phyloP scores from a whole-genome alignment of 1,140 invertebrate species.

The Gerris buenoi region DNA sequence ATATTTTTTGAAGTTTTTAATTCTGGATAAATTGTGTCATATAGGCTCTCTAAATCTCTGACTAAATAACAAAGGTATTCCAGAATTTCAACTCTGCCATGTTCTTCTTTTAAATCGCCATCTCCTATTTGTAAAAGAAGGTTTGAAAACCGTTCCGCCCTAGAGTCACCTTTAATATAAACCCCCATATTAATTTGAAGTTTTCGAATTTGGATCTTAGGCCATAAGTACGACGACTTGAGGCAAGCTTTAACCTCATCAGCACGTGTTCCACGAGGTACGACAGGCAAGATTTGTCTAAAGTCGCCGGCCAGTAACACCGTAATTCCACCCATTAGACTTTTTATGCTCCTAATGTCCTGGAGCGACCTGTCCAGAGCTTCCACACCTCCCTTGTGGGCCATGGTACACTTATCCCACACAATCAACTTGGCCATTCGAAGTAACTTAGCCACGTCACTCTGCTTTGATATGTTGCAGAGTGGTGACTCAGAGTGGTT shows the following conservation, averaged over 20 bases:
- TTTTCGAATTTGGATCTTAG: slow-evolving; percentile 11
- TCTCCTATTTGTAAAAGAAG: not conserved
- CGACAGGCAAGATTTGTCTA: slow-evolving; percentile 29
- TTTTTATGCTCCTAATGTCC: slow-evolving; percentile 19
- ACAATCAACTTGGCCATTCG: slow-evolving; percentile 20
- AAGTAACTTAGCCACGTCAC: slow-evolving; percentile 17
- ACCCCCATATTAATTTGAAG: slow-evolving; percentile 12
- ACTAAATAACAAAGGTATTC: no score
- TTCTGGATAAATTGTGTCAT: no score
- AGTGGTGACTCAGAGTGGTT: slow-evolving; percentile 12
- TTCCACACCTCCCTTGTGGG: slow-evolving; percentile 21
- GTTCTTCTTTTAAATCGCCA: not conserved
- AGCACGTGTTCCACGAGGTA: slow-evolving; percentile 22
- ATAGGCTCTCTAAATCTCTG: no score
- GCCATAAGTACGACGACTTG: slow-evolving; percentile 23
- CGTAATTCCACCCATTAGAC: slow-evolving; percentile 20
- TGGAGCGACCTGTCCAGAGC: slow-evolving; percentile 21
- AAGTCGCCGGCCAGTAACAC: slow-evolving; percentile 28
- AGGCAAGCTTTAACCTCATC: slow-evolving; percentile 28
- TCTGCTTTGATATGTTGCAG: slow-evolving; percentile 23
- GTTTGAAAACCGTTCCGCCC: not conserved
- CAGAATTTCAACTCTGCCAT: no score
- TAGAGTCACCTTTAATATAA: not conserved
- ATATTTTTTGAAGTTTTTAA: no score
- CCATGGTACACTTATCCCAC: slow-evolving; percentile 25